phyloP scores from a whole-genome alignment of 2,888 invertebrate genomes.

The Antitype chi region DNA sequence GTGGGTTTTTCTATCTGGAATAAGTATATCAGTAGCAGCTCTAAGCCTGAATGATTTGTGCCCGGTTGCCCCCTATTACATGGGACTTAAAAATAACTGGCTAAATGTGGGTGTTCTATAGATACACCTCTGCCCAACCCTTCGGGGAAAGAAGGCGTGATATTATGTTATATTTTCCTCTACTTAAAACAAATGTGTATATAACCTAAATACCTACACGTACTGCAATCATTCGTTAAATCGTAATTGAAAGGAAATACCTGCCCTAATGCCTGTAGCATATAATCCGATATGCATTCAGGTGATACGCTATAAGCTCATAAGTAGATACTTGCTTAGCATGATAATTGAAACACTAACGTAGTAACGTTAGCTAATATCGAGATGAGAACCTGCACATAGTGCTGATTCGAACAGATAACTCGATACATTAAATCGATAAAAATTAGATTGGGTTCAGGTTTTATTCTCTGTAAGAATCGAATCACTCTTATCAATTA shows the following conservation, averaged over 20 bases:
- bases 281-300: slow-evolving; percentile 45
- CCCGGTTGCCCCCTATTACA: too few relatives aligned
- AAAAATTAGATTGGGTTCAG: background rate
- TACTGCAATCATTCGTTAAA: slow-evolving; percentile 18
- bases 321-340: slow-evolving; percentile 34
- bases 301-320: slow-evolving; percentile 45
- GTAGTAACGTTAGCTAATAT: slow-evolving; percentile 47
- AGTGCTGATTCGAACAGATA: background rate
- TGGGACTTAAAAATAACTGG: too few relatives aligned
- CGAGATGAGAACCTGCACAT: slow-evolving; percentile 8
- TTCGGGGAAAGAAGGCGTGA: too few relatives aligned
- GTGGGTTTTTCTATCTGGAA: too few relatives aligned
- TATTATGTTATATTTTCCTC: background rate
- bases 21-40: too few relatives aligned
- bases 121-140: too few relatives aligned
- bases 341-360: slow-evolving; percentile 59
- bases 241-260: slow-evolving; percentile 39
- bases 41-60: too few relatives aligned
- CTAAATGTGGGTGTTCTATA: too few relatives aligned
- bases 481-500: background rate
- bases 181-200: background rate
- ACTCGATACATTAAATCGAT: slow-evolving; percentile 8
- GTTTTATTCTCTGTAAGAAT: background rate
- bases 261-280: slow-evolving; percentile 18
- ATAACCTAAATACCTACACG: background rate